Base-by-base conservation (phyloP, 2,113 vertebrate species). In the Cinclus mexicanus region DNA sequence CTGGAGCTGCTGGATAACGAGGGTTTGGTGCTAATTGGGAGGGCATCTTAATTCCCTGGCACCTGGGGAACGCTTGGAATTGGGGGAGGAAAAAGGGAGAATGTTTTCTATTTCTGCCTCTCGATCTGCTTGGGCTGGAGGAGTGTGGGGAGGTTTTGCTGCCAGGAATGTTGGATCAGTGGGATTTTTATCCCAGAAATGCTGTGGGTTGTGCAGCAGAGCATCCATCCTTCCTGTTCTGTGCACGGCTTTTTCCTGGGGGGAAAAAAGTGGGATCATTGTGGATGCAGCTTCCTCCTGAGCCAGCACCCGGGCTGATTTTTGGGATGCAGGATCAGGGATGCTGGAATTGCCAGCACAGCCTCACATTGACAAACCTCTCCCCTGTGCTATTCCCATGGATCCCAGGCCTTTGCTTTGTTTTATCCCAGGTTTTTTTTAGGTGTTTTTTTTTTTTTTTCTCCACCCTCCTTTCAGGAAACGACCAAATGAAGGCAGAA, bases 401-500 rank as follows among this genome's bases (percentile, higher is more conserved):
- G 12, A 20, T 80, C 4, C 4, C 19, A 2, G 20, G 6, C 29
- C 24, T 23, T 5, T 35, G 11, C 37, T 61, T 22, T 24, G 5
- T 0, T 19, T 50, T 20, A 13, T n/a, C 21, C 74, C 15, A 2
- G 0, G 17, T 33, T 33, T 41, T 50, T 29, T n/a, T 33, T 12
- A 8, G 35, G 7, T 37, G 7, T 21, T 39, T 33, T 41, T 50
- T 29, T n/a, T 33, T 12, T 31, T 23, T 3, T 33, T 24, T 18
- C 1, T 6, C 25, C 21, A 0, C 16, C 18, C 0, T 35, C 20
- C 11, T 4, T 53, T 17, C 59, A 99, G 99, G 99, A 14, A 99
- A 99, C 1, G 99, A 99, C 61, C 99, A 99, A 50, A 99, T 99
- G 99, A 99, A 99, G 85, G 98, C 98, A 24, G 99, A 99, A 10